Conservation (phyloP, 64 coral and sea anemone genomes). For the Dendrophyllia cribrosa region DNA sequence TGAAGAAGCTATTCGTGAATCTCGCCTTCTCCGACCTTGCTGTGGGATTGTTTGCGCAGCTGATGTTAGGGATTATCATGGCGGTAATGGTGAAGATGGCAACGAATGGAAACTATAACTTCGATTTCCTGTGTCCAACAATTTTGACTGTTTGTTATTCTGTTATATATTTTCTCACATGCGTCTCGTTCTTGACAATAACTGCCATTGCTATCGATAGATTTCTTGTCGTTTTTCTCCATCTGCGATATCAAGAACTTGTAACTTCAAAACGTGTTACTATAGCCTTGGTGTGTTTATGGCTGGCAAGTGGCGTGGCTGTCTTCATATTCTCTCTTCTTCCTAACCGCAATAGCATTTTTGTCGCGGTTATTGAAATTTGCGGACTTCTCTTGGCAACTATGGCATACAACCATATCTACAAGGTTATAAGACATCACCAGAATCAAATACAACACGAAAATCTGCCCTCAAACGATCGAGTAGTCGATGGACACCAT, state of each 20-base stretch:
- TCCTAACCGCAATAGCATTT: neutral
- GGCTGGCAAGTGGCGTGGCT: neutral
- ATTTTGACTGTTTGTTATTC: no score
- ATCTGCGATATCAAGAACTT: slow-evolving; percentile 25
- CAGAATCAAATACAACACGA: slow-evolving; percentile 15
- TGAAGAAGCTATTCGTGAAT: neutral
- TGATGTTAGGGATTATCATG: neutral
- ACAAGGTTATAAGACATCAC: slow-evolving; percentile 3
- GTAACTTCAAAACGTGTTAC: neutral
- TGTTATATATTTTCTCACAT: neutral
- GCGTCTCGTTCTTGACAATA: slow-evolving; percentile 21
- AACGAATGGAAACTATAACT: neutral
- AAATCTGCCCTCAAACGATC: neutral
- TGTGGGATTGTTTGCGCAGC: slow-evolving; percentile 1
- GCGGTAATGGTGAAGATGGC: neutral
- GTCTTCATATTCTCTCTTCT: neutral
- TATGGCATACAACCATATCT: neutral
- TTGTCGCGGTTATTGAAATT: neutral
- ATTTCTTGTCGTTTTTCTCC: slow-evolving; percentile 33
- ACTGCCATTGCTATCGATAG: slow-evolving; percentile 32
- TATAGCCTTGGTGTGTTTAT: neutral
- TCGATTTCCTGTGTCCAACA: no score
- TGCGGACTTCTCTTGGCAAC: neutral
- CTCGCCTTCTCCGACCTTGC: slow-evolving; percentile 57
- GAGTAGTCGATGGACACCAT: neutral